phyloP scores from a whole-genome alignment of 2,888 invertebrate species.

The Branchipolynoe longqiensis region DNA sequence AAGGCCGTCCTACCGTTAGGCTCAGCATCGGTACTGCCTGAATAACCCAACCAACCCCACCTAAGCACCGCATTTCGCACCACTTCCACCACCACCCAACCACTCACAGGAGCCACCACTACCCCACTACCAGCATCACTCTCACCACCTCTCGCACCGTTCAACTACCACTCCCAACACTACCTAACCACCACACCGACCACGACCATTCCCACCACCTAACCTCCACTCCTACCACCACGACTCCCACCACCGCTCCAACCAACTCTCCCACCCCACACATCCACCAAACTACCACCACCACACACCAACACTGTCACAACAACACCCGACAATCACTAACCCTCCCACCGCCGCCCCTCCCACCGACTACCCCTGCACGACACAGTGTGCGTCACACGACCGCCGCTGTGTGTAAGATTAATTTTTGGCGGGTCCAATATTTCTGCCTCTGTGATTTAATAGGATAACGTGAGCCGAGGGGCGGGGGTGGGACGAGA shows the following conservation, averaged over 20 bases:
- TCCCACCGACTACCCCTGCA: not conserved
- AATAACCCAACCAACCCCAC: no score
- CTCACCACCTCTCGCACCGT: not conserved
- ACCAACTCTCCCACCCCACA: not conserved
- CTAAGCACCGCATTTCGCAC: no score
- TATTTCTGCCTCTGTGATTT: conserved; percentile 20
- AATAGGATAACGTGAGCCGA: conserved; percentile 15
- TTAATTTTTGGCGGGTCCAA: not conserved
- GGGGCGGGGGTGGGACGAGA: no score
- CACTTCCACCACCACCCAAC: not conserved
- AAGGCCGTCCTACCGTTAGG: no score
- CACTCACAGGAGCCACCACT: not conserved
- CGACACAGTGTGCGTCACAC: not conserved
- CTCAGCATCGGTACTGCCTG: no score
- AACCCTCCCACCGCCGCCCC: not conserved
- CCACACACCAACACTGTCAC: not conserved
- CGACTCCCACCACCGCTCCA: not conserved
- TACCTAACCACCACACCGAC: not conserved
- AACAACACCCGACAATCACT: not conserved
- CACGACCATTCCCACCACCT: no score
- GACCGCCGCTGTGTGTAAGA: not conserved
- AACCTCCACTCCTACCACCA: no score
- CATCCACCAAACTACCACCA: not conserved
- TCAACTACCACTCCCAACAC: not conserved
- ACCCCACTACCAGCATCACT: not conserved